phyloP scores from a whole-genome alignment of 1,140 invertebrate species.

The Cydia splendana region DNA sequence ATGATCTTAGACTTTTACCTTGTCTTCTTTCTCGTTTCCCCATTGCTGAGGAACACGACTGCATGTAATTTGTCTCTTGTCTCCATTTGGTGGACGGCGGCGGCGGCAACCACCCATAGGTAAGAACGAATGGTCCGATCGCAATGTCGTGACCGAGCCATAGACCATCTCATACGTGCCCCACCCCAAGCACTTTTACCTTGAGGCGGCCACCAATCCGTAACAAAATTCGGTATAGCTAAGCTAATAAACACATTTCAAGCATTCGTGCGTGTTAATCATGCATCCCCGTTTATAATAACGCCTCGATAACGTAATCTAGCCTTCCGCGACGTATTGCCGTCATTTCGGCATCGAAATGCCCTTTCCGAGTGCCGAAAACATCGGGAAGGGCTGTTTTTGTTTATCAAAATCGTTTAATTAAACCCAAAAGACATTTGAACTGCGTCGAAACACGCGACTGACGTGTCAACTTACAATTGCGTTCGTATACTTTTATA shows the following conservation, averaged over 20 bases:
- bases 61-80: too few relatives aligned
- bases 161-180: too few relatives aligned
- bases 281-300: slow-evolving; percentile 9
- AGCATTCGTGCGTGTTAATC: neutral
- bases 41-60: too few relatives aligned
- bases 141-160: too few relatives aligned
- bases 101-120: too few relatives aligned
- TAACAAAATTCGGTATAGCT: neutral
- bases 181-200: too few relatives aligned
- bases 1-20: too few relatives aligned
- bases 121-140: too few relatives aligned
- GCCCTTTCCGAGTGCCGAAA: slow-evolving; percentile 2
- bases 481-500: neutral
- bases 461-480: slow-evolving; percentile 31
- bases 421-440: slow-evolving; percentile 37
- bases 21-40: too few relatives aligned
- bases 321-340: neutral
- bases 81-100: too few relatives aligned
- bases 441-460: slow-evolving; percentile 37
- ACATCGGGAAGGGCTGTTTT: slow-evolving; percentile 40
- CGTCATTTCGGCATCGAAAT: slow-evolving; percentile 2
- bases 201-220: neutral
- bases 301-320: neutral
- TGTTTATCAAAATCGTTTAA: slow-evolving; percentile 47
- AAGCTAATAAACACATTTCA: slow-evolving; percentile 12